Evolutionary conservation across 2,797 vertebrate species (phyloP).

Genomic region (Melanotaenia parkinsoni): DNA sequence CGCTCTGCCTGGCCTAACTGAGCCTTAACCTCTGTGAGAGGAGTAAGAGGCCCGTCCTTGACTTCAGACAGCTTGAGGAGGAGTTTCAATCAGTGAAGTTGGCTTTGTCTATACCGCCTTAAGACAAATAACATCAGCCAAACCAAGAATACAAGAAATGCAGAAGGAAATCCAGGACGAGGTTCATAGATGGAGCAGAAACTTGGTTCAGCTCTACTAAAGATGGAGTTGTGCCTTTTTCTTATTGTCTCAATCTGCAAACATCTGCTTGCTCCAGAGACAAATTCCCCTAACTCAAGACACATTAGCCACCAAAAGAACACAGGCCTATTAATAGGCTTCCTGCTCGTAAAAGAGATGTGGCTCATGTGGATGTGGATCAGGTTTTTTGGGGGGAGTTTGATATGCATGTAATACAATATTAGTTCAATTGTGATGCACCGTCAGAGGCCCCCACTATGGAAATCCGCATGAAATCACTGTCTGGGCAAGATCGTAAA

Average conservation of each 20-base stretch:
- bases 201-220: constrained; percentile 28
- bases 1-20: constrained; percentile 36
- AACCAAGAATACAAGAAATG: constrained; percentile 48
- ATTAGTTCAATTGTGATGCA: constrained; percentile 84
- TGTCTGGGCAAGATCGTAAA: constrained; percentile 86
- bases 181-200: constrained; percentile 43
- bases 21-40: constrained; percentile 17
- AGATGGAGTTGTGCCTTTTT: constrained; percentile 28
- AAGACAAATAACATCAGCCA: constrained; percentile 61
- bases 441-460: constrained; percentile 76
- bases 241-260: constrained; percentile 65
- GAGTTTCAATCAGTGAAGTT: constrained; percentile 59
- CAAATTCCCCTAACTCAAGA: constrained; percentile 77
- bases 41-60: constrained; percentile 17
- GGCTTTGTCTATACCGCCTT: constrained; percentile 46
- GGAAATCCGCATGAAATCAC: constrained; percentile 88
- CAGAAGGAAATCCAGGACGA: constrained; percentile 36
- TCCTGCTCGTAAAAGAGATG: constrained; percentile 80
- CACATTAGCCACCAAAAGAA: constrained; percentile 80
- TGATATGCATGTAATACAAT: constrained; percentile 87
- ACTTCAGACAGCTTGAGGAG: constrained; percentile 46
- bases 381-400: constrained; percentile 81
- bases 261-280: constrained; percentile 67
- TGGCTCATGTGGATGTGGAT: constrained; percentile 70
- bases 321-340: constrained; percentile 83